A percentile compares a stretch with the other conserved stretches of the same genome.
Evolutionary conservation across 2,113 vertebrate species (phyloP).

Genomic region (Nycticryphes semicollaris): DNA sequence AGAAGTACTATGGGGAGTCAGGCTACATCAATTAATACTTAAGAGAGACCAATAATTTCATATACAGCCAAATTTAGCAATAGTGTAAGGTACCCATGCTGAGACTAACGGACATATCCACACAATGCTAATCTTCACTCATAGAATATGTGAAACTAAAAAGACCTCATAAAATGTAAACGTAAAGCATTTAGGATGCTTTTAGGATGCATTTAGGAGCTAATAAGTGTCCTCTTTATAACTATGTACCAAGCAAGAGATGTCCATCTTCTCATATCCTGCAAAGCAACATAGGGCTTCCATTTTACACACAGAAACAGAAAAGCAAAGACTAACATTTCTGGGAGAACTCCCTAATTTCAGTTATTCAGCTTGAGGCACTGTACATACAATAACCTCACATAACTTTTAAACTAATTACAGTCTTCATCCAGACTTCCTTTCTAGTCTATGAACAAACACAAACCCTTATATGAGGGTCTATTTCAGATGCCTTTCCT

Average conservation of each 20-base stretch:
- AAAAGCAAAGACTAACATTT: not conserved
- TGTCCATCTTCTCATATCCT: not conserved
- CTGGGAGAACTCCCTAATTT: not conserved
- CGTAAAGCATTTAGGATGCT: not conserved
- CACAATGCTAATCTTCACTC: not conserved
- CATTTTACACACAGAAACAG: not conserved
- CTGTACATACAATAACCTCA: not conserved
- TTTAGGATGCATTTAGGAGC: not conserved
- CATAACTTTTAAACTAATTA: not conserved
- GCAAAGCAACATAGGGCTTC: not conserved
- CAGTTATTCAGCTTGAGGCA: not conserved
- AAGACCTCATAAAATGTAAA: conserved; percentile 52
- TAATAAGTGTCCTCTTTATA: not conserved
- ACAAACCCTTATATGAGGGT: not conserved
- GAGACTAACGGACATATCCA: not conserved
- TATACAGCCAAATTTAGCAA: conserved; percentile 28
- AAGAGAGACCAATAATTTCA: conserved; percentile 69
- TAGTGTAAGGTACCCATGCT: not conserved
- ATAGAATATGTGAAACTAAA: conserved; percentile 37
- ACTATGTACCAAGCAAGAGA: not conserved
- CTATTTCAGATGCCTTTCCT: not conserved
- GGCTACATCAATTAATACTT: conserved; percentile 77
- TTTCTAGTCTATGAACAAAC: not conserved
- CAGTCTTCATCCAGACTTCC: not conserved
- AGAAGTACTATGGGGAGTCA: conserved; percentile 73